Conservation (phyloP, 2,888 invertebrate species). For the Volucella bombylans region DNA sequence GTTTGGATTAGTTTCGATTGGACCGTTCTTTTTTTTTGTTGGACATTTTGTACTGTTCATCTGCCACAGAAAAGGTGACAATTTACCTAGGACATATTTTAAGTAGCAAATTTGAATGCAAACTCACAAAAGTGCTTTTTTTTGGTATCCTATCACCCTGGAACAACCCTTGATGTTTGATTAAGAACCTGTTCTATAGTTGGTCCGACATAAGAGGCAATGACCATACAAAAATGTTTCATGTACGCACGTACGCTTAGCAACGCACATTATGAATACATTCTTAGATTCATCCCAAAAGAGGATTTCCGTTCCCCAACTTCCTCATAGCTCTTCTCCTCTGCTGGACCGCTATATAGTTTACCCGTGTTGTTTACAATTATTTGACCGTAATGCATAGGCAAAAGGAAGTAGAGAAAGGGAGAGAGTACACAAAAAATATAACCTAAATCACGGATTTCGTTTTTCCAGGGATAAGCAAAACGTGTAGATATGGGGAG, state of each 20-base stretch:
- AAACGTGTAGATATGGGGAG: slow-evolving; percentile 49
- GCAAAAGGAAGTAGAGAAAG: neutral
- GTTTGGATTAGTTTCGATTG: slow-evolving; percentile 74
- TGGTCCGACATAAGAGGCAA: slow-evolving; percentile 37
- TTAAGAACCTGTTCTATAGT: slow-evolving; percentile 65
- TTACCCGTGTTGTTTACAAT: slow-evolving; percentile 62
- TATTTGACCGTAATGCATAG: slow-evolving; percentile 63
- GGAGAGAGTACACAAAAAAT: neutral
- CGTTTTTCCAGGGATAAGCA: slow-evolving; percentile 56
- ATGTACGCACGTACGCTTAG: slow-evolving; percentile 68
- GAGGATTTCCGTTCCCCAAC: slow-evolving; percentile 59
- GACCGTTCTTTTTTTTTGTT: slow-evolving; percentile 64
- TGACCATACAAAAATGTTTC: slow-evolving; percentile 64
- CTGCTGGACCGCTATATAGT: slow-evolving; percentile 30
- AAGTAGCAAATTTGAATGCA: slow-evolving; percentile 71
- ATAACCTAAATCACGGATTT: slow-evolving; percentile 67
- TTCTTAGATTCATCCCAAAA: slow-evolving; percentile 64
- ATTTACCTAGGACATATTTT: slow-evolving; percentile 72
- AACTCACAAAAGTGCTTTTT: slow-evolving; percentile 57
- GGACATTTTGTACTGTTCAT: slow-evolving; percentile 14
- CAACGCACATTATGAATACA: slow-evolving; percentile 60
- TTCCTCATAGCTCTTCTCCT: slow-evolving; percentile 6
- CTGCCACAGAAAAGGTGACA: slow-evolving; percentile 60
- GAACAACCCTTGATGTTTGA: slow-evolving; percentile 71
- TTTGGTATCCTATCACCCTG: slow-evolving; percentile 46